These are phyloP conservation scores for Petrocephalus schoutedeni DNA, from an alignment of 2,797 vertebrate genomes.

Conservation along the genomic window DNA sequence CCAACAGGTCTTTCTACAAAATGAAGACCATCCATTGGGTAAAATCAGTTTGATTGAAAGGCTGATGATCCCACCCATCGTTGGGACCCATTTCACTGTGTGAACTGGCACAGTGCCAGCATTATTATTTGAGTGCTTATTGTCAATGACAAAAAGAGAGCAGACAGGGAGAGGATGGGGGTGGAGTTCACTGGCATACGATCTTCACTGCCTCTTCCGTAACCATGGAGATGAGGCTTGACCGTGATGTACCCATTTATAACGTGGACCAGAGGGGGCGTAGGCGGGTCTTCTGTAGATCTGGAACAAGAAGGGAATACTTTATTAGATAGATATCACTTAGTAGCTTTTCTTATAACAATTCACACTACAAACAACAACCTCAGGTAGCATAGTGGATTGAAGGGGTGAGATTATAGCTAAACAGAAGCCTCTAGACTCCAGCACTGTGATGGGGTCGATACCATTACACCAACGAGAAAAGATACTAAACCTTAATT, in stretches of 20 bases:
- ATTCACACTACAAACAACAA: neutral
- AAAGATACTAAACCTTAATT: neutral
- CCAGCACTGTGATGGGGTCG: neutral
- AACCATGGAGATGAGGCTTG: conserved; percentile 50
- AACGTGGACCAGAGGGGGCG: conserved; percentile 64
- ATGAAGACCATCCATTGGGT: neutral
- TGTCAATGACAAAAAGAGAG: conserved; percentile 39
- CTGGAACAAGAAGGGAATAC: conserved; percentile 47
- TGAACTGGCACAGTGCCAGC: conserved; percentile 18
- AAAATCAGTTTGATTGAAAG: conserved; percentile 24
- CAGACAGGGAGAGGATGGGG: conserved; percentile 19
- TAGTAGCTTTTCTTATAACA: neutral
- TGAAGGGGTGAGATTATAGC: neutral
- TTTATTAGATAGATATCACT: conserved; percentile 9
- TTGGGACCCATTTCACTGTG: conserved; percentile 11
- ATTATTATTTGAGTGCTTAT: conserved; percentile 35
- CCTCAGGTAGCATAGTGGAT: neutral
- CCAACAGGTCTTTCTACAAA: neutral
- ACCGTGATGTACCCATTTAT: conserved; percentile 73
- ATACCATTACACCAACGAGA: neutral
- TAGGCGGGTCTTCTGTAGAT: conserved; percentile 55
- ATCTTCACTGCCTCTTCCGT: conserved; percentile 40
- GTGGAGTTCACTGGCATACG: conserved; percentile 35
- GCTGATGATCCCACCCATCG: conserved; percentile 25
- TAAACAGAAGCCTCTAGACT: neutral